phyloP scores from a whole-genome alignment of 2,888 invertebrate genomes.

The Ryuthela nishihirai region DNA sequence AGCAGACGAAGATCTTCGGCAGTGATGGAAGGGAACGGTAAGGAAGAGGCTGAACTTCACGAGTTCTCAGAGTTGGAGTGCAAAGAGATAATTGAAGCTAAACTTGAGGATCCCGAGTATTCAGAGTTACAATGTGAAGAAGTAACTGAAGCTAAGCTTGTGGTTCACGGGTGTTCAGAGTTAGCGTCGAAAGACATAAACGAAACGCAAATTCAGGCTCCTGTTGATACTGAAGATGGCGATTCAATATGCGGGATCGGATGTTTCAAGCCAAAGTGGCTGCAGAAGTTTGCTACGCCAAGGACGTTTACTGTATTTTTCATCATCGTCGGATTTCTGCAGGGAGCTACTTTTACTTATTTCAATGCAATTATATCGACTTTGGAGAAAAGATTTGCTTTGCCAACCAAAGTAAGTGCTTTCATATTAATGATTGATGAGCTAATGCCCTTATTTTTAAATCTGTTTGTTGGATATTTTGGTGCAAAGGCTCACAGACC shows the following conservation, averaged over 20 bases:
- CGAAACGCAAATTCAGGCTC: too few species aligned
- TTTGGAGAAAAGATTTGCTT: constrained; percentile 39
- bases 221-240: neutral
- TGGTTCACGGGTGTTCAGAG: too few species aligned
- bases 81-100: too few species aligned
- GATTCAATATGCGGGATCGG: constrained; percentile 38
- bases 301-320: constrained; percentile 31
- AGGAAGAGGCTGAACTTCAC: too few species aligned
- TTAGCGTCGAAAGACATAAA: too few species aligned
- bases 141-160: too few species aligned
- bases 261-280: constrained; percentile 36
- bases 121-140: too few species aligned
- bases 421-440: constrained; percentile 40
- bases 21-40: too few species aligned
- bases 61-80: too few species aligned
- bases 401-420: constrained; percentile 30
- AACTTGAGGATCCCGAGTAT: too few species aligned
- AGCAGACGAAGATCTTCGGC: too few species aligned
- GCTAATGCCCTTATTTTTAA: constrained; percentile 12
- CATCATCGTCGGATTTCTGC: constrained; percentile 29
- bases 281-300: constrained; percentile 40
- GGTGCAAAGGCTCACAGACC: constrained; percentile 35
- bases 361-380: constrained; percentile 35
- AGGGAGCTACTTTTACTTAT: constrained; percentile 38
- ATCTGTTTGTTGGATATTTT: constrained; percentile 34